Evolutionary conservation across 2,888 invertebrate genomes (phyloP).

Genomic region (Lottia gigantea): DNA sequence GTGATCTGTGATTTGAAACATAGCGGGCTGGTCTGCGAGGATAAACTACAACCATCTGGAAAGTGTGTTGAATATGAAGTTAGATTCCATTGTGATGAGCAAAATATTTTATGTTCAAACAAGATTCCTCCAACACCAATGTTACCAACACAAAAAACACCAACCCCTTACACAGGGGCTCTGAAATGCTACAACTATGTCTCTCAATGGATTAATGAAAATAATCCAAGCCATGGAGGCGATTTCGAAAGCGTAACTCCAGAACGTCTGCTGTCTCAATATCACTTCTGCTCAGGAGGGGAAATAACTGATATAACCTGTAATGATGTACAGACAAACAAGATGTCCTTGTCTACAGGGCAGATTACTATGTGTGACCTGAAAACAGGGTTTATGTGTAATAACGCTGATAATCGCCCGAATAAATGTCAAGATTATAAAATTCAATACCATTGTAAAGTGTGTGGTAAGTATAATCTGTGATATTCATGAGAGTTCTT

Average conservation of each 20-base stretch:
- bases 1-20: conserved; percentile 31
- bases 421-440: conserved; percentile 58
- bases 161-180: not conserved
- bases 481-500: no score
- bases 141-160: conserved; percentile 5
- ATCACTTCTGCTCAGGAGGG: conserved; percentile 47
- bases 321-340: conserved; percentile 37
- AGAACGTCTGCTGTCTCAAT: conserved; percentile 28
- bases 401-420: conserved; percentile 40
- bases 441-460: conserved; percentile 68
- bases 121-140: conserved; percentile 14
- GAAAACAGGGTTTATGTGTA: conserved; percentile 79
- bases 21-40: conserved; percentile 32
- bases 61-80: conserved; percentile 38
- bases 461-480: conserved; percentile 65
- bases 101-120: conserved; percentile 20
- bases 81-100: conserved; percentile 34
- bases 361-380: conserved; percentile 67
- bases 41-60: conserved; percentile 22
- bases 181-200: no score
- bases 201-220: no score
- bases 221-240: conserved; percentile 23
- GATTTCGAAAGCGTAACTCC: conserved; percentile 45
- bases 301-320: conserved; percentile 59
- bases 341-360: conserved; percentile 37